Percentiles rank a stretch among this genome's conserved stretches.
phyloP scores from a whole-genome alignment of 1,140 invertebrate species.

The Pseudomyrmex concolor region DNA sequence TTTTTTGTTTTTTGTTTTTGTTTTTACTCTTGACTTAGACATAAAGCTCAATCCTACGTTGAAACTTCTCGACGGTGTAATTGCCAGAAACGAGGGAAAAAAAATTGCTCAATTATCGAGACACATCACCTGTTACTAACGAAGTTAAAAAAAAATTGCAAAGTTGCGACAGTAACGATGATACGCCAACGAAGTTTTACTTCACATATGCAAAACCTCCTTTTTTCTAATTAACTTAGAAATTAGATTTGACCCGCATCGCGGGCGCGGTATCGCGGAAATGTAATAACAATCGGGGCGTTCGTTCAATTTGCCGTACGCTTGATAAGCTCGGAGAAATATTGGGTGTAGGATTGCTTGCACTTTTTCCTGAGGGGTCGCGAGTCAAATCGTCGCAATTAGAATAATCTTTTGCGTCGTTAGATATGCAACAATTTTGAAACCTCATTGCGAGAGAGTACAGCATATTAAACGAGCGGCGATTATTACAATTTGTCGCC shows the following conservation, averaged over 20 bases:
- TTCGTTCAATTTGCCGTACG: neutral
- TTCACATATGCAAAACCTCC: neutral
- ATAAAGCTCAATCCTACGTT: too few relatives aligned
- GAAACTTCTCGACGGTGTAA: too few relatives aligned
- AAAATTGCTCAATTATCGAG: neutral
- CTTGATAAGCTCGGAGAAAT: constrained; percentile 30
- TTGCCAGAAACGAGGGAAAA: neutral
- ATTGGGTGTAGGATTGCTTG: neutral
- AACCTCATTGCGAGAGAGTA: neutral
- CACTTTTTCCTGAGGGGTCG: too few relatives aligned
- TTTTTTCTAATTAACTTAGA: constrained; percentile 38
- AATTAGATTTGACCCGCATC: constrained; percentile 40
- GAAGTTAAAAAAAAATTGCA: neutral
- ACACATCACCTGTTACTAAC: neutral
- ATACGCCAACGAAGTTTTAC: neutral
- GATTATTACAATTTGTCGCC: too few relatives aligned
- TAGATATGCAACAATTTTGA: constrained; percentile 7
- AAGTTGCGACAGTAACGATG: neutral
- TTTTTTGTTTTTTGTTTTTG: neutral
- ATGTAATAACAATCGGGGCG: constrained; percentile 18
- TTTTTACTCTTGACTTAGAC: neutral
- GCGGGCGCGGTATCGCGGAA: neutral
- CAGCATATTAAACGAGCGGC: too few relatives aligned
- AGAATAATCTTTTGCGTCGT: neutral
- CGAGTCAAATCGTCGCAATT: neutral